Conservation (phyloP, 2,797 vertebrate genomes). For the Xyrichtys novacula region DNA sequence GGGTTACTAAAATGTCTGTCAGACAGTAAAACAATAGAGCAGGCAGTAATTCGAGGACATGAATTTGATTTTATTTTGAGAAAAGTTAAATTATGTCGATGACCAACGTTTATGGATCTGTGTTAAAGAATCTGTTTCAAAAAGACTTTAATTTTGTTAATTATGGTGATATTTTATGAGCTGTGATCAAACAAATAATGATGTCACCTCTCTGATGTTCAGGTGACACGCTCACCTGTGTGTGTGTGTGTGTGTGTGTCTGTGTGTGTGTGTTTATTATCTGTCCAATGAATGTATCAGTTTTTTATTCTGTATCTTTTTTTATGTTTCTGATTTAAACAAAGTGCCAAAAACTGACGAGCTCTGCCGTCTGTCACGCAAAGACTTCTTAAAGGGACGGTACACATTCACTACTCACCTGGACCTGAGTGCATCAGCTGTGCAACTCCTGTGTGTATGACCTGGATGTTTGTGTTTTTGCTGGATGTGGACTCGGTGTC, state of each 20-base stretch:
- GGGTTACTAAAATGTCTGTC: no score
- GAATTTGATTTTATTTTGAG: no score
- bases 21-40: no score
- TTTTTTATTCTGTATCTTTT: background rate
- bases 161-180: background rate
- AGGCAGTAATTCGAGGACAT: no score
- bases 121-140: background rate
- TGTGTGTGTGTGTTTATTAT: background rate
- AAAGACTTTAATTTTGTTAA: background rate
- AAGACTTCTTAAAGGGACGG: background rate
- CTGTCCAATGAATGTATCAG: slow-evolving; percentile 22
- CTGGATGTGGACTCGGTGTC: no score
- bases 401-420: background rate
- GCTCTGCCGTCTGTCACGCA: background rate
- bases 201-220: slow-evolving; percentile 3
- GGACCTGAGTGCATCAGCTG: no score
- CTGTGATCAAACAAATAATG: background rate
- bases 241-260: background rate
- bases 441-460: no score
- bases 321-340: slow-evolving; percentile 5
- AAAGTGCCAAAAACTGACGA: slow-evolving; percentile 25
- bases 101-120: background rate
- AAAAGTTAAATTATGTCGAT: no score
- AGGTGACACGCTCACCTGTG: slow-evolving; percentile 16
- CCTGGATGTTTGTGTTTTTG: no score